Conservation (phyloP, 2,113 vertebrate species). For the Lampris megalopsis region DNA sequence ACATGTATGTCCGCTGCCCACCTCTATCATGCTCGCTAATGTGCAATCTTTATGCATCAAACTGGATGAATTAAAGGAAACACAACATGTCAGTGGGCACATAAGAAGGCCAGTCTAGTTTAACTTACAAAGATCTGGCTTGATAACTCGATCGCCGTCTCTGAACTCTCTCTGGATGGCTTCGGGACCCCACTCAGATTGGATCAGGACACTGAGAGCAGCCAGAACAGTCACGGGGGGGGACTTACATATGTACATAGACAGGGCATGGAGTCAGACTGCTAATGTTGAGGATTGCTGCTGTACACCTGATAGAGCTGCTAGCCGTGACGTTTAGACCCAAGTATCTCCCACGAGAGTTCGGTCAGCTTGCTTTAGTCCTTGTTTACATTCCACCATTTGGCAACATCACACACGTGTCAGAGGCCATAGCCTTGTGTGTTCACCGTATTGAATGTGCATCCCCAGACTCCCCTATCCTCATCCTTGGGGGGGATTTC, state of each 20-base stretch:
- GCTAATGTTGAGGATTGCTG: not conserved
- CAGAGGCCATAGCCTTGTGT: not conserved
- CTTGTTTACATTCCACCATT: not conserved
- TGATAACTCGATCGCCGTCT: not conserved
- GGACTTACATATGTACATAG: not conserved
- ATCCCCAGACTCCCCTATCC: not conserved
- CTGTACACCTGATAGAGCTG: constrained; percentile 6
- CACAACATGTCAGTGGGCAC: not conserved
- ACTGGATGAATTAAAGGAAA: not conserved
- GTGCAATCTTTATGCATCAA: not conserved
- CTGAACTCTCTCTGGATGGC: not conserved
- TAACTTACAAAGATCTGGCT: not conserved
- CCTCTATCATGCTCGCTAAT: constrained; percentile 3
- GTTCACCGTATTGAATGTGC: not conserved
- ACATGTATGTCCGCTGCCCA: not conserved
- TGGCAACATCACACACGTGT: not conserved
- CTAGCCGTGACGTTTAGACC: not conserved
- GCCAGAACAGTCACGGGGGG: not conserved
- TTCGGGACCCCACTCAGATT: not conserved
- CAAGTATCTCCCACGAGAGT: not conserved
- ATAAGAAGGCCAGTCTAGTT: not conserved
- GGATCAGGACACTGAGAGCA: not conserved
- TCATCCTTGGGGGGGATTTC: not conserved
- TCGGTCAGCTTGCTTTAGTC: not conserved
- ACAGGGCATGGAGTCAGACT: not conserved